phyloP scores from a whole-genome alignment of 2,113 vertebrate species.

The Petromus typicus region DNA sequence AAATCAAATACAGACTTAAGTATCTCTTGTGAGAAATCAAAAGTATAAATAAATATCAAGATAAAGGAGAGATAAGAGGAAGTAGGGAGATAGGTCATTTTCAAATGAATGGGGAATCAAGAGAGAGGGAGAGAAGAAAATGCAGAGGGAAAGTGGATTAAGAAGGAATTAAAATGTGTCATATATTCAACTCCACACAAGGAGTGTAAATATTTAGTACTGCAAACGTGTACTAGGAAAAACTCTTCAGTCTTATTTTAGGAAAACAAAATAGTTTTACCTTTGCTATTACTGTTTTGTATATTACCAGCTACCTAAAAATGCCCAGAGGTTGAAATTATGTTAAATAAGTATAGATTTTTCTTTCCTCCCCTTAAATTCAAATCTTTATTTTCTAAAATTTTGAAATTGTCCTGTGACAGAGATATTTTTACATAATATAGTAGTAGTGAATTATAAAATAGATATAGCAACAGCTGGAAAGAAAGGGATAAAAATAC shows the following conservation, averaged over 20 bases:
- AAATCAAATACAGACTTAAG: neutral
- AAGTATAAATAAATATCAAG: neutral
- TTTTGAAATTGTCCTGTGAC: neutral
- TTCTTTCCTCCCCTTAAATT: too few species aligned
- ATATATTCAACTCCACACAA: neutral
- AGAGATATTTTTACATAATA: neutral
- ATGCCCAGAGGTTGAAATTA: neutral
- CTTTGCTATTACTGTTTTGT: neutral
- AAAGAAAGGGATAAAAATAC: neutral
- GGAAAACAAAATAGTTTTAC: neutral
- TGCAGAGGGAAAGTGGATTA: neutral
- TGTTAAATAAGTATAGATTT: conserved; percentile 21
- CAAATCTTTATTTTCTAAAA: neutral
- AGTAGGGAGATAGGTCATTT: neutral
- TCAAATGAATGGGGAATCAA: neutral
- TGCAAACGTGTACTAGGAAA: neutral
- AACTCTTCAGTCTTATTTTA: neutral
- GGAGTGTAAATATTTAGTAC: neutral
- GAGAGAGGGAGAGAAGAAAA: neutral
- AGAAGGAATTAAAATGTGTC: neutral
- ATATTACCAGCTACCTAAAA: neutral
- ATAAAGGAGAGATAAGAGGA: neutral
- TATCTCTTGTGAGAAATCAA: neutral
- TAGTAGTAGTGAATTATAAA: neutral
- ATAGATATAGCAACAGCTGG: neutral